Percentiles rank a stretch among this genome's conserved stretches.
Conservation (phyloP, 1,140 invertebrate species). For the Drosophila jambulina region DNA sequence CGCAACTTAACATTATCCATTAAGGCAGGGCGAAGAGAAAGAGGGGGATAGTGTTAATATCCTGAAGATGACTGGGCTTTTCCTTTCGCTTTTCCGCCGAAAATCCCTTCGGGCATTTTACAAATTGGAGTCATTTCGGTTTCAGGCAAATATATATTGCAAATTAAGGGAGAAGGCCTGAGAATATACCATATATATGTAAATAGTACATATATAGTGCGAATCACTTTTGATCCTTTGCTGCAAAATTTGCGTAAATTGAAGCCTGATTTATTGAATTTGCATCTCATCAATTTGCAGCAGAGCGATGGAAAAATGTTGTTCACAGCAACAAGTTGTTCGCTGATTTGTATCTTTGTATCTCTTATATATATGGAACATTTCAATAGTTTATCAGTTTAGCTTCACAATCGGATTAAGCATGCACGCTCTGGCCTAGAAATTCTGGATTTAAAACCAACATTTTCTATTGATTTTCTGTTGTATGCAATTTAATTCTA, state of each 20-base stretch:
- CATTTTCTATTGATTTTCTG: constrained; percentile 6
- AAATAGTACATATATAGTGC: background rate
- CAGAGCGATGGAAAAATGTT: constrained; percentile 13
- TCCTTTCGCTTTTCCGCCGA: constrained; percentile 39
- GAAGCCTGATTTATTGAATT: constrained; percentile 72
- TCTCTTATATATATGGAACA: constrained; percentile 13
- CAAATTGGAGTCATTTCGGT: constrained; percentile 39
- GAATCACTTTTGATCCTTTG: constrained; percentile 4
- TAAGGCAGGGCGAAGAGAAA: background rate
- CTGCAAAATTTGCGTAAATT: constrained; percentile 38
- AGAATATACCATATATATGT: background rate
- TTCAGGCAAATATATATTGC: constrained; percentile 43
- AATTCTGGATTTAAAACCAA: constrained; percentile 2
- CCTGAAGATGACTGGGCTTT: constrained; percentile 46
- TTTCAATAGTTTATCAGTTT: constrained; percentile 58
- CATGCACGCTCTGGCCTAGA: background rate
- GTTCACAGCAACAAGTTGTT: constrained; percentile 58
- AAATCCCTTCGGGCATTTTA: constrained; percentile 31
- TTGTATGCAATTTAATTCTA: background rate
- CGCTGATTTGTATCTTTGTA: constrained; percentile 47
- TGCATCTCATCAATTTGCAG: constrained; percentile 44
- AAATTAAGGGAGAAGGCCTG: background rate
- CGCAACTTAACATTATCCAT: constrained; percentile 62
- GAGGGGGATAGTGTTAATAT: constrained; percentile 48
- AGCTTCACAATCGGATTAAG: constrained; percentile 47